Base-by-base conservation (phyloP, 2,888 invertebrate species). In the Trichacis sp. region DNA sequence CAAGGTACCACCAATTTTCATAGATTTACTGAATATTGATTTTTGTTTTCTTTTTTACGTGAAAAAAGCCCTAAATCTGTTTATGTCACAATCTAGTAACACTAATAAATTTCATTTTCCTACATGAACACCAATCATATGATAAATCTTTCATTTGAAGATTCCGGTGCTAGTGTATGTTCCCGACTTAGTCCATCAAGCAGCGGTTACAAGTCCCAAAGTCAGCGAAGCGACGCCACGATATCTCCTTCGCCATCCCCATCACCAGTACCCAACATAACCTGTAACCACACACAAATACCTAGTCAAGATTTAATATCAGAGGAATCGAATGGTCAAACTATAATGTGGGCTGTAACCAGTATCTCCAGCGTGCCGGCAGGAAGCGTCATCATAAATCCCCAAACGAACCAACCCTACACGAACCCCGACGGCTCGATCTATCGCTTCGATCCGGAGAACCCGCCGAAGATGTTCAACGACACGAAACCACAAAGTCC, bases 351-450 rank as follows among this genome's bases (percentile, higher is more conserved):
- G 94, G 94, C 95, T 50, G 94, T 96, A 52, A 93, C 94, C 29
- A 93, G 93, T 85, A 89, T 95, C 84, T 89, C 92, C 40, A 90
- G 91, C 70, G 95, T 96, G 64, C 96, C 96, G 50, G 88, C 91
- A 56, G 96, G 96, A 64, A 94, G 95, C 74, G 87, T 96, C 75
- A 92, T 96, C 75, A 94, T 97, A 82, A 93, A 96, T 84, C 96
- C 96, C 18, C 83, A 92, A 88, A 92, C 91, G 48, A 93, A 93
- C 5, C 90, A 91, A 52, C 91, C 93, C 0, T 88, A 91, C 46
- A 90, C 90, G 43, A 94, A 94, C 77, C 85, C 90, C 0, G 94
- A 94, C 77, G 94, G 94, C 12, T 87, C 89, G 0, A 83, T 92
- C 12, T 94, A 94, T 82, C 91, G 91, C 66, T 93, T 90, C 84